Base-by-base conservation (phyloP, 2,888 invertebrate species). In the Noctua pronuba region DNA sequence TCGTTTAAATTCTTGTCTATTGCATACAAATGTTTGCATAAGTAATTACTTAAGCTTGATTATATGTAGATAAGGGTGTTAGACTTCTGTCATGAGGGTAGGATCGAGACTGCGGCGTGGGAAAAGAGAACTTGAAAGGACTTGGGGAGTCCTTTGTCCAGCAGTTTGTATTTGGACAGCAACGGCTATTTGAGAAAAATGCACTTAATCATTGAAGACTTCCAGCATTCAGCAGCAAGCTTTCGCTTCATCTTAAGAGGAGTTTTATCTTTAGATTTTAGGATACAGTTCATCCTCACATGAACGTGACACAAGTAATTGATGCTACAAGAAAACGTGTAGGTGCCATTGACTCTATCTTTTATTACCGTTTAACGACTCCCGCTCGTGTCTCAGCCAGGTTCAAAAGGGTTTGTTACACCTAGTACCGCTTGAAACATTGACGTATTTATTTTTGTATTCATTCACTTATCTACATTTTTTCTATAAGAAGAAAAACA, bases 331-430 rank as follows among this genome's bases (percentile, higher is more conserved):
- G 65, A 88, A 85, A 87, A 88, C 83, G 87, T 88, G 88, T 89
- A 88, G 87, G 86, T 90, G 90, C 86, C 86, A 82, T 88, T 89
- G 90, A 88, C 88, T 89, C 82, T 81, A 85, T 83, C 80, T 84
- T 91, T 88, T 90, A 90, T 88, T 88, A 88, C 83, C 81, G 82
- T 89, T 89, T 90, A 90, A 90, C 88, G 87, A 90, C 86, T 82
- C 73, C 60, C 78, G 82, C 76, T 68, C 84, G 83, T 88, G 82
- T 86, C 78, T 78, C 76, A 77, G 73, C n/a, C n/a, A n/a, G 65
- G 65, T 28, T 65, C 65, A 41, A 65, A 65, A 44, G 65, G n/a
- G 65, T 41, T 65, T n/a, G 41, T 41, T 65, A 65, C 65, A 41
- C 41, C n/a, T 65, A 65, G 18, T 41, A 65, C 41, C n/a, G 16